phyloP scores from a whole-genome alignment of 2,888 invertebrate species.

The Scaptomyza flava region DNA sequence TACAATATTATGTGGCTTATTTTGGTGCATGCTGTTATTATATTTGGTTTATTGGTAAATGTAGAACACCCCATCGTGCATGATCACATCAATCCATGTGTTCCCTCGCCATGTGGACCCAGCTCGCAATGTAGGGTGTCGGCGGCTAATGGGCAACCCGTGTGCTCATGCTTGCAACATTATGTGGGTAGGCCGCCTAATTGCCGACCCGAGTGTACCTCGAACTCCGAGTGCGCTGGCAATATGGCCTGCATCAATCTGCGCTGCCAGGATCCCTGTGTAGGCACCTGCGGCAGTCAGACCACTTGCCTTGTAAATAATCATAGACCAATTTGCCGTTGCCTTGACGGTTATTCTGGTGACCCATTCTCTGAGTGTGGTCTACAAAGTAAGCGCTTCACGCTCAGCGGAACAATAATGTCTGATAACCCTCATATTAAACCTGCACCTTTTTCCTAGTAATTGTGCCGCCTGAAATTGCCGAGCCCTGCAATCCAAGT shows the following conservation, averaged over 20 bases:
- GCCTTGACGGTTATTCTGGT: slow-evolving; percentile 91
- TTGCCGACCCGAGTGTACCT: slow-evolving; percentile 94
- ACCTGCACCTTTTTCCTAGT: slow-evolving; percentile 56
- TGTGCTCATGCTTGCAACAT: slow-evolving; percentile 91
- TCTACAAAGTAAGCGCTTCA: slow-evolving; percentile 85
- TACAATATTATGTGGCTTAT: slow-evolving; percentile 69
- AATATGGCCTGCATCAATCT: slow-evolving; percentile 93
- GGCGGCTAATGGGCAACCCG: slow-evolving; percentile 88
- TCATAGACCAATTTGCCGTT: slow-evolving; percentile 93
- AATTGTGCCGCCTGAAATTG: slow-evolving; percentile 86
- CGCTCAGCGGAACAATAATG: slow-evolving; percentile 1
- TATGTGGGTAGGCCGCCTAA: slow-evolving; percentile 93
- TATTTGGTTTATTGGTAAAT: slow-evolving; percentile 61
- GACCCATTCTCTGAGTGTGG: slow-evolving; percentile 93
- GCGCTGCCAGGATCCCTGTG: slow-evolving; percentile 93
- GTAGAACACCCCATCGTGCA: slow-evolving; percentile 79
- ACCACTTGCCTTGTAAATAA: slow-evolving; percentile 92
- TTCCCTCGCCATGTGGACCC: slow-evolving; percentile 93
- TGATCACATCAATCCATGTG: slow-evolving; percentile 88
- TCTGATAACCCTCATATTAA: slow-evolving; percentile 7
- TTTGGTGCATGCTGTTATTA: slow-evolving; percentile 70
- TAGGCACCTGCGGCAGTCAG: slow-evolving; percentile 92
- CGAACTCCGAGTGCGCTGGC: slow-evolving; percentile 93
- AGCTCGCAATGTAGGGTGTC: slow-evolving; percentile 92
- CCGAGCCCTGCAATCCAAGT: slow-evolving; percentile 92